These are phyloP conservation scores for Labeo calbasu DNA, from an alignment of 2,797 vertebrate genomes.

Conservation along the genomic window DNA sequence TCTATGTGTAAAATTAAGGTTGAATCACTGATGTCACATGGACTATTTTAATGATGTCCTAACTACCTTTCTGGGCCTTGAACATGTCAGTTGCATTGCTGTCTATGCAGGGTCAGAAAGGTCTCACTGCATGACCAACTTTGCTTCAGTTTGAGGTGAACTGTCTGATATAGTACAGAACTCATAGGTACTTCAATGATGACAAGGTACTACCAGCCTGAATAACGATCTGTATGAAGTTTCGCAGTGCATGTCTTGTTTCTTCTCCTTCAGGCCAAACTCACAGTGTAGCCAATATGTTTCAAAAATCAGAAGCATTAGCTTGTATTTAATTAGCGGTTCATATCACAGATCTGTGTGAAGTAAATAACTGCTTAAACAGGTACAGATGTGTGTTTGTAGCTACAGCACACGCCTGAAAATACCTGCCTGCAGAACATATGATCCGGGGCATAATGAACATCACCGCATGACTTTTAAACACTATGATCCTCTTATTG, in stretches of 20 bases:
- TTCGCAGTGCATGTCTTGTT: background rate
- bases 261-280: background rate
- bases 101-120: too few species aligned
- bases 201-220: background rate
- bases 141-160: background rate
- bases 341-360: background rate
- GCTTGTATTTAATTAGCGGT: background rate
- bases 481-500: constrained; percentile 36
- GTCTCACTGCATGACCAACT: background rate
- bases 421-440: constrained; percentile 12
- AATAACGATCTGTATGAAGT: background rate
- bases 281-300: background rate
- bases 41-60: too few species aligned
- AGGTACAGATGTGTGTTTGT: background rate
- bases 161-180: background rate
- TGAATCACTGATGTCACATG: too few species aligned
- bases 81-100: too few species aligned
- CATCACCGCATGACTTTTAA: constrained; percentile 17
- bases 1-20: too few species aligned
- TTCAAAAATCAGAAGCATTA: background rate
- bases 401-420: background rate
- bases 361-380: background rate
- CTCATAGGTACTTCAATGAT: too few species aligned
- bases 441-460: background rate
- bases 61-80: too few species aligned